These are phyloP conservation scores for Aphis gossypii DNA, from an alignment of 1,140 invertebrate genomes.

Conservation along the genomic window DNA sequence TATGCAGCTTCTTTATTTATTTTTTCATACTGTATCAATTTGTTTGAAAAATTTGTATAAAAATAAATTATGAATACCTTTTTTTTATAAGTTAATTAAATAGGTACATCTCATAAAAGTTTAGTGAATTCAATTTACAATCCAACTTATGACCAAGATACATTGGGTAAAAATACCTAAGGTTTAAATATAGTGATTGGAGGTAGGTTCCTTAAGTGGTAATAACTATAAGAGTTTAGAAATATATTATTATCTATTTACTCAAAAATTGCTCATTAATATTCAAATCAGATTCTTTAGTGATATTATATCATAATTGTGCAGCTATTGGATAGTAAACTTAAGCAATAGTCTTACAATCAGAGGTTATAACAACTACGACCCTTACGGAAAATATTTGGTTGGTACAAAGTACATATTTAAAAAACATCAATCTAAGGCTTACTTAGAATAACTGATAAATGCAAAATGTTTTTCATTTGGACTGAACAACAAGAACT, in stretches of 20 bases:
- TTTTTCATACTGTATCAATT: too few species aligned
- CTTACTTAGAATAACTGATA: conserved; percentile 68
- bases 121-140: too few species aligned
- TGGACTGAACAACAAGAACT: conserved; percentile 73
- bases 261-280: conserved; percentile 78
- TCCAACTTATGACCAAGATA: too few species aligned
- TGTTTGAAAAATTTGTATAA: too few species aligned
- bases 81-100: too few species aligned
- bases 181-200: too few species aligned
- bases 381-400: conserved; percentile 64
- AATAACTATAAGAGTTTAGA: neutral
- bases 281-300: conserved; percentile 75
- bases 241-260: conserved; percentile 61
- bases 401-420: neutral
- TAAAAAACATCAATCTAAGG: conserved; percentile 57
- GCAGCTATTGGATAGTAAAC: conserved; percentile 74
- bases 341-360: conserved; percentile 72
- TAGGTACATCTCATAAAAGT: too few species aligned
- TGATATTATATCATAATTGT: conserved; percentile 77
- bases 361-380: conserved; percentile 69
- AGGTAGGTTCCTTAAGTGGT: too few species aligned
- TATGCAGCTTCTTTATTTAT: too few species aligned
- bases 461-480: conserved; percentile 75
- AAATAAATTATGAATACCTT: too few species aligned
- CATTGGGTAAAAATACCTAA: too few species aligned